These are phyloP conservation scores for Syngnathus scovelli DNA, from an alignment of 2,113 vertebrate species.

Conservation along the genomic window DNA sequence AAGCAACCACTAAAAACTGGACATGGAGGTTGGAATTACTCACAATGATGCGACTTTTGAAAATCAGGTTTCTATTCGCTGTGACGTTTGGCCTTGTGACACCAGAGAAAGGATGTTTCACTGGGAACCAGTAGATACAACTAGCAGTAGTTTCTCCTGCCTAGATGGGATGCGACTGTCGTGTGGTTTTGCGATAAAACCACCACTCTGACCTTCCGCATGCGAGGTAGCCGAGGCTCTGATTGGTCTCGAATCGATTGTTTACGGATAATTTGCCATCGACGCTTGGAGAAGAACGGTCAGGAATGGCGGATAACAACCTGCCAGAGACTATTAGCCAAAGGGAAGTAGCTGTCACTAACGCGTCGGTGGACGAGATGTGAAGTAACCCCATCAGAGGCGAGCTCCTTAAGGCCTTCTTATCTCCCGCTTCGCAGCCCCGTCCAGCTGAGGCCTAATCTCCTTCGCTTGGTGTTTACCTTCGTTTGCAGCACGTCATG, in stretches of 20 bases:
- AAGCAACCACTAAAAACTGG: constrained; percentile 65
- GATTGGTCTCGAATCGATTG: constrained; percentile 25
- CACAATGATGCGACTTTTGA: not conserved
- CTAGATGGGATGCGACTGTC: not conserved
- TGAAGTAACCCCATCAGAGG: constrained; percentile 57
- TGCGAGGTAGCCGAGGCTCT: constrained; percentile 11
- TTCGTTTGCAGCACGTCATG: constrained; percentile 15
- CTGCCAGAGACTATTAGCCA: constrained; percentile 34
- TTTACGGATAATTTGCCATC: constrained; percentile 8
- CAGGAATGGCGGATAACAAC: not conserved
- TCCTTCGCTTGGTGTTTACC: constrained; percentile 41
- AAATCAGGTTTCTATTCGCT: constrained; percentile 1
- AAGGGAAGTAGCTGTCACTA: constrained; percentile 27
- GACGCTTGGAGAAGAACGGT: constrained; percentile 39
- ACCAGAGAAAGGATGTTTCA: constrained; percentile 18
- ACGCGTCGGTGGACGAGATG: constrained; percentile 56
- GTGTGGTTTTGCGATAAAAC: constrained; percentile 1
- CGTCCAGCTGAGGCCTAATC: constrained; percentile 52
- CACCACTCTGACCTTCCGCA: constrained; percentile 23
- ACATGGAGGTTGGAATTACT: constrained; percentile 57
- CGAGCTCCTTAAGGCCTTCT: constrained; percentile 56
- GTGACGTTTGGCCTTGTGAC: constrained; percentile 13
- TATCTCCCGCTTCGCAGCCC: constrained; percentile 49
- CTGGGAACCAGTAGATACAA: constrained; percentile 70
- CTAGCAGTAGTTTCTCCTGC: constrained; percentile 5